Evolutionary conservation across 2,797 vertebrate species (phyloP), one percentile per base, ranked within the genome.

Genomic region (Gila robusta): DNA sequence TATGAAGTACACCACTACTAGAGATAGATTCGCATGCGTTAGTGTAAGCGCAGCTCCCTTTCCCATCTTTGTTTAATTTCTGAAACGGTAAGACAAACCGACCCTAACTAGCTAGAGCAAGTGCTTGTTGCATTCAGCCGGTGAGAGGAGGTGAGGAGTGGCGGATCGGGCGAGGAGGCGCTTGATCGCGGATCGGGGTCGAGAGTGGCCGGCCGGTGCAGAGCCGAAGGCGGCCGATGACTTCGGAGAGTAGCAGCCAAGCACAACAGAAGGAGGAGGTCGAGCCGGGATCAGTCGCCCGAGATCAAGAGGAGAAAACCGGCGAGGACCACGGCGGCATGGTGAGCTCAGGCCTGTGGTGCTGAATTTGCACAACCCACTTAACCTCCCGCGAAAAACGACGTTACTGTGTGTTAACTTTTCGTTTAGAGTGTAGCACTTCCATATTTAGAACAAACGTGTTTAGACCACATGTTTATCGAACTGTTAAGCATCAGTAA

Each of bases 321-420:
- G 87, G 26, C 86, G 71, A 90, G 85, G 79, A 91, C 21, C 85
- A 23, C 78, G 86, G 83, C 91, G 92, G 89, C 93, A 96, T 96
- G 95, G 95, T 96, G 90, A 95, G 95, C 92, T 67, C 28, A 86
- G 79, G 88, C 77, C 56, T 44, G 81, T 35, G 71, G 49, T 79
- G 87, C 87, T 84, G 84, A 83, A 83, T 84, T 76, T 70, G 84
- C 81, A 78, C 72, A 66, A 83, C 72, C 44, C 71, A 72, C 26
- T 35, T 56, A 72, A 39, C 69, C 39, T 52, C 71, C 83, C 56
- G 69, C 39, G n/a, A 67, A 44, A n/a, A 47, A 19, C 49, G 56
- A 28, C 84, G 66, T 19, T 23, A 66, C 39, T 21, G 39, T 80
- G 39, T 67, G 11, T 21, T 66, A 74, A 79, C 69, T 19, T 23